These are phyloP conservation scores for Bactericera cockerelli DNA, from an alignment of 1,140 invertebrate species.

Conservation along the genomic window DNA sequence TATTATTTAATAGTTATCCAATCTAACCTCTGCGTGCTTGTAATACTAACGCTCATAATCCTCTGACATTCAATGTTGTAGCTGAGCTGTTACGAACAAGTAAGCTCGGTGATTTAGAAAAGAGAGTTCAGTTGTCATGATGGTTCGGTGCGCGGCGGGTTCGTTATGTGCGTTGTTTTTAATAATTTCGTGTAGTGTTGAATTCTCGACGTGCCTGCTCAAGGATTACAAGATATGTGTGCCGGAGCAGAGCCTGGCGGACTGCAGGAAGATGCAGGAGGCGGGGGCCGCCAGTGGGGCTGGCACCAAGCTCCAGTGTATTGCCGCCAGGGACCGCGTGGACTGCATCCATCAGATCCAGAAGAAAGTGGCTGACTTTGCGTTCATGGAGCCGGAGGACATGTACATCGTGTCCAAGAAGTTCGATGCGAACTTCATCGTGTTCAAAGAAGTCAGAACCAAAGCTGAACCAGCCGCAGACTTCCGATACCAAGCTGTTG, in stretches of 20 bases:
- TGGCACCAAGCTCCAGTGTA: neutral
- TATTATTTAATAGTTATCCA: too few relatives aligned
- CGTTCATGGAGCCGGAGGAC: slow-evolving; percentile 64
- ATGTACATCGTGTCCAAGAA: slow-evolving; percentile 63
- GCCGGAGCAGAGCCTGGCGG: neutral
- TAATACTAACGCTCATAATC: too few relatives aligned
- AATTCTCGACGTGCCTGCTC: neutral
- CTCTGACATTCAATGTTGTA: too few relatives aligned
- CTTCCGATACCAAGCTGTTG: slow-evolving; percentile 61
- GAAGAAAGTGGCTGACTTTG: slow-evolving; percentile 57
- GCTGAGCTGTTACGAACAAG: too few relatives aligned
- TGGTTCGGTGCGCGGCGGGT: neutral
- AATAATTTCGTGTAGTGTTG: slow-evolving; percentile 9
- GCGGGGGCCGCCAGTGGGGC: neutral
- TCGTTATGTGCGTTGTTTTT: neutral
- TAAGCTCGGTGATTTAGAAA: too few relatives aligned
- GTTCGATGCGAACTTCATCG: slow-evolving; percentile 40
- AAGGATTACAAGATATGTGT: neutral
- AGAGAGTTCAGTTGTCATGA: too few relatives aligned
- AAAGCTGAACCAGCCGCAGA: slow-evolving; percentile 41
- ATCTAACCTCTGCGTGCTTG: too few relatives aligned
- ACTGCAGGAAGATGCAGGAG: neutral
- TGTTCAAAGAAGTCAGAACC: slow-evolving; percentile 52
- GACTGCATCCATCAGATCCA: slow-evolving; percentile 59
- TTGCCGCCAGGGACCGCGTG: slow-evolving; percentile 31